Evolutionary conservation across 1,140 invertebrate species (phyloP).

Genomic region (Neodiprion pinetum): DNA sequence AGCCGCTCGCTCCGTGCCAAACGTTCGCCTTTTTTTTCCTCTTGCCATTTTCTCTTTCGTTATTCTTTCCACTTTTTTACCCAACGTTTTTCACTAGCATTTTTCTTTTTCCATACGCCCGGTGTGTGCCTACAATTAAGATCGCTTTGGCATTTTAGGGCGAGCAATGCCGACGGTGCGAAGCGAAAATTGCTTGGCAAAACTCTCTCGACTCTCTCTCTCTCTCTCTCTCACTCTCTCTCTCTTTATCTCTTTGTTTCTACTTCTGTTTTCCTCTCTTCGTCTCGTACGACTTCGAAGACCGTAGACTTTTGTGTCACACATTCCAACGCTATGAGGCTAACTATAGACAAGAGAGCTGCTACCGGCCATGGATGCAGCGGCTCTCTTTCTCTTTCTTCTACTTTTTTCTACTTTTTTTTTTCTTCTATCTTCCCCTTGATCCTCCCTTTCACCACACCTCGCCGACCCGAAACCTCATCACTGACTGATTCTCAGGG

Average conservation of each 20-base stretch:
- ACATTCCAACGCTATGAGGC: conserved; percentile 6
- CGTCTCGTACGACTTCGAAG: neutral
- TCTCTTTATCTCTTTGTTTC: conserved; percentile 6
- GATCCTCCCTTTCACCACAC: neutral
- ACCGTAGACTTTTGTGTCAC: conserved; percentile 7
- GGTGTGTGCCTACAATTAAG: conserved; percentile 15
- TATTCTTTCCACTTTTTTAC: conserved; percentile 15
- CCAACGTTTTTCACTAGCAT: conserved; percentile 17
- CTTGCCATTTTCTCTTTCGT: neutral
- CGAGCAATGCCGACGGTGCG: neutral
- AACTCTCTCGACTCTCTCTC: conserved; percentile 17
- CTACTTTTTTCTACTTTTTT: neutral
- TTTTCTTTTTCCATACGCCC: neutral
- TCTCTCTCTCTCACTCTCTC: conserved; percentile 16
- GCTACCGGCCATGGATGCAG: conserved; percentile 4
- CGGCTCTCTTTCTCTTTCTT: conserved; percentile 11
- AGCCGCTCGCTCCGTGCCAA: neutral
- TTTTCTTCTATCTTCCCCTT: neutral
- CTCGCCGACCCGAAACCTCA: neutral
- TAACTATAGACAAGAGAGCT: conserved; percentile 2
- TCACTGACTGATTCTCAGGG: too few species aligned
- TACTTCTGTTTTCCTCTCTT: neutral
- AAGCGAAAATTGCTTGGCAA: conserved; percentile 9
- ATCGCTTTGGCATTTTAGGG: conserved; percentile 13
- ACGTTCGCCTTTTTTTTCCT: conserved; percentile 12